Percentiles rank a stretch among this genome's conserved stretches.
phyloP scores from a whole-genome alignment of 2,888 invertebrate genomes.

The Tachina fera region DNA sequence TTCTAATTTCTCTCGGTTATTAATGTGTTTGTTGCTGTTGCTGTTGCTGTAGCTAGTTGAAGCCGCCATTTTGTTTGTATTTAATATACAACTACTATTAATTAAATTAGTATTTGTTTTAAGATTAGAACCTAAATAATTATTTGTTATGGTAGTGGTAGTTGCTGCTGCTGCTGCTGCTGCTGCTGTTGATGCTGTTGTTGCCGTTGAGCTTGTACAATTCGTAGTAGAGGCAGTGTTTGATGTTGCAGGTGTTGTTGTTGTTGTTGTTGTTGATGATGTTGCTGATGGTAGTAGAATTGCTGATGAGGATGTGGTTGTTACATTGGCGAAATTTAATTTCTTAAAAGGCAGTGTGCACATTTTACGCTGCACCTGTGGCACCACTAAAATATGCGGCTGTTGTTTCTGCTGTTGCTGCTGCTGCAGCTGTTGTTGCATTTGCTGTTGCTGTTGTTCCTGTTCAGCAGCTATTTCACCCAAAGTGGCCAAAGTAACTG shows the following conservation, averaged over 20 bases:
- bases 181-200: conserved; percentile 29
- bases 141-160: conserved; percentile 63
- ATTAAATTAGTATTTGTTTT: conserved; percentile 67
- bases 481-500: conserved; percentile 78
- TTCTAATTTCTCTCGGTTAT: conserved; percentile 35
- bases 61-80: conserved; percentile 62
- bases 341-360: conserved; percentile 72
- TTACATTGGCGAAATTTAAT: conserved; percentile 69
- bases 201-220: conserved; percentile 47
- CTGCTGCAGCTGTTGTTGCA: conserved; percentile 70
- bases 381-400: conserved; percentile 73
- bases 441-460: conserved; percentile 76
- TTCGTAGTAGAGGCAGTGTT: conserved; percentile 71
- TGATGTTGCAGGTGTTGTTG: conserved; percentile 46
- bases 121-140: conserved; percentile 64
- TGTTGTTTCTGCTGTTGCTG: conserved; percentile 73
- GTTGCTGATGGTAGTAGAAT: conserved; percentile 48
- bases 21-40: no score
- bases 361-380: conserved; percentile 67
- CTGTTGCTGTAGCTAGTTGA: conserved; percentile 32
- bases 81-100: conserved; percentile 57
- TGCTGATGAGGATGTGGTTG: conserved; percentile 49
- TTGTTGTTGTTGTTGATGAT: no score
- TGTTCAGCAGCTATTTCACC: conserved; percentile 79
- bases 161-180: conserved; percentile 32